phyloP scores from a whole-genome alignment of 2,113 vertebrate genomes.

The Hippocampus barbouri region DNA sequence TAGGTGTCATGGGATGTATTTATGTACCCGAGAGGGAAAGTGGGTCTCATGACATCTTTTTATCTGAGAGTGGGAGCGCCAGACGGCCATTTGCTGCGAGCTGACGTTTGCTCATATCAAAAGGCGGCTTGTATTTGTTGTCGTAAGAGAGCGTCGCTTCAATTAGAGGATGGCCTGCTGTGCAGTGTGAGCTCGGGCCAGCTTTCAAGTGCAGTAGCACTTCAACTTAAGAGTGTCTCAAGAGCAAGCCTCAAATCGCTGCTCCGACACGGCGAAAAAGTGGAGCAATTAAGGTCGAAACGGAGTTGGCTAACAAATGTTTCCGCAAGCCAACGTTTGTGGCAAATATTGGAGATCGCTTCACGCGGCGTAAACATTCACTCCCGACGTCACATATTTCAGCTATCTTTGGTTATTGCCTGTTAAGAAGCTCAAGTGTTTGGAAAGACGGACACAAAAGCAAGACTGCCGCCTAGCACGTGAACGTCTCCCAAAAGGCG shows the following conservation, averaged over 20 bases:
- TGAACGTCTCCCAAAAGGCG: no score
- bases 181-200: background rate
- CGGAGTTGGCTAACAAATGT: no score
- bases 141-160: constrained; percentile 12
- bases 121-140: background rate
- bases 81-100: constrained; percentile 5
- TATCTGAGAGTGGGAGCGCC: constrained; percentile 22
- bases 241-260: background rate
- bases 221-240: no score
- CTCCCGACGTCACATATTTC: no score
- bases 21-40: background rate
- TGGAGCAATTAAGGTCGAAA: background rate
- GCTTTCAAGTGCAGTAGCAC: background rate
- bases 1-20: background rate
- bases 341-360: no score
- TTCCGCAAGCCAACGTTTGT: no score
- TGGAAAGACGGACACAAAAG: no score
- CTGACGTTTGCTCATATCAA: constrained; percentile 4
- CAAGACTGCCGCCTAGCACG: no score
- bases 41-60: constrained; percentile 21
- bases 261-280: background rate
- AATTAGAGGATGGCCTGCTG: background rate
- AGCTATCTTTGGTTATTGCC: no score
- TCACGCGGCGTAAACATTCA: no score
- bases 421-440: no score